Base-by-base conservation (phyloP, 2,888 invertebrate species). In the Ophonus ardosiacus region DNA sequence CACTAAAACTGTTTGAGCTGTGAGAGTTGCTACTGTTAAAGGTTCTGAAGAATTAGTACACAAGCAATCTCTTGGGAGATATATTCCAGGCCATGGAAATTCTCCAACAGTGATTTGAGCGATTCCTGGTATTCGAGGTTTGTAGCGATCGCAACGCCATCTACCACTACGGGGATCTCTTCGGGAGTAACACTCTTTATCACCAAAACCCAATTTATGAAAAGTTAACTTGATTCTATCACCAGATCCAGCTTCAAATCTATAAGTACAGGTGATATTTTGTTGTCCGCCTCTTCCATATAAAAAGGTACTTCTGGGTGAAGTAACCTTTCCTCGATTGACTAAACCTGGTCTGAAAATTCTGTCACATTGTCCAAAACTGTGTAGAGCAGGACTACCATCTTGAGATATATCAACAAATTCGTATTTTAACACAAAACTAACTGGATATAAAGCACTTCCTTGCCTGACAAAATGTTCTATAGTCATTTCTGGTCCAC, bases 231-330 rank as follows among this genome's bases (percentile, higher is more conserved):
- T 94, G 84, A 96, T 93, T 88, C 95, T 92, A 90, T 96, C 95
- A 84, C 95, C 93, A 81, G 93, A 93, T 86, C 93, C 93, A 0
- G 95, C 95, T 91, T 96, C 95, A 89, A 96, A 96, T 89, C 95
- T 94, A 88, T 96, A 93, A 86, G 94, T 93, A 90, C 97, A 97
- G 85, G 94, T 95, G 82, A 97, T 91, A 89, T 96, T 95, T 89
- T 94, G 93, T 18, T 95, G 94, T 0, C 97, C 97, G 13, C 97
- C 97, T 88, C 97, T 93, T 0, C 97, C 97, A 89, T 95, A 97
- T 89, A 96, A 94, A 91, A 97, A 97, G 81, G 96, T 96, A 87
- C 96, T 96, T 88, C 94, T 93, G 7, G 96, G 96, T 38, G 96
- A 96, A 89, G 94, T 93, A 90, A 96, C 95, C 88, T 93, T 92